A percentile compares a stretch with the other conserved stretches of the same genome.
Conservation (phyloP, 2,113 vertebrate genomes). For the Phaethon lepturus region DNA sequence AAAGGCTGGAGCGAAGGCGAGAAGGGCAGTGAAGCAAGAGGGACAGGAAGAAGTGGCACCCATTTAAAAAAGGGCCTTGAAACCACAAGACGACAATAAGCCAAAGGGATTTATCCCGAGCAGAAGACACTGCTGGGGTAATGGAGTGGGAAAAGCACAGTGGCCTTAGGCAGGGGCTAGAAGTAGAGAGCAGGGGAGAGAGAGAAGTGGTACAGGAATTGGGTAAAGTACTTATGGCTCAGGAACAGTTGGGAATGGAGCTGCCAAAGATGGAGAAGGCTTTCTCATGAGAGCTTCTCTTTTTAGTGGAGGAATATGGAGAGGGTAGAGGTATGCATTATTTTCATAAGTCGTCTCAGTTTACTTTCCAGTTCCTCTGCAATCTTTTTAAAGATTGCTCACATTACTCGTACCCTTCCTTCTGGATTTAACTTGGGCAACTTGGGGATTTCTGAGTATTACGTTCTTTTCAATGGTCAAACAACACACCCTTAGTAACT, state of each 20-base stretch:
- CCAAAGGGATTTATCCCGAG: background rate
- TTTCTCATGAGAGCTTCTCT: background rate
- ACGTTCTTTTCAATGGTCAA: background rate
- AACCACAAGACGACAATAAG: background rate
- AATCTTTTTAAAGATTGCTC: background rate
- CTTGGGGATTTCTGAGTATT: background rate
- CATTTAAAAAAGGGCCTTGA: background rate
- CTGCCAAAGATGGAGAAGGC: background rate
- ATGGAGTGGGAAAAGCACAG: background rate
- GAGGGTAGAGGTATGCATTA: background rate
- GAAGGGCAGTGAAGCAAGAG: background rate
- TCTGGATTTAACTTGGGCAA: background rate
- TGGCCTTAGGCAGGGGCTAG: background rate
- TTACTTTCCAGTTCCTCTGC: background rate
- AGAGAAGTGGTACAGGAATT: background rate
- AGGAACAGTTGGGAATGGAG: background rate
- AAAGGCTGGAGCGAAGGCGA: background rate
- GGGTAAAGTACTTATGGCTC: background rate
- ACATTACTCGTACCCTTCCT: background rate
- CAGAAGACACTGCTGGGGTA: background rate
- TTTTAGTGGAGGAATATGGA: background rate
- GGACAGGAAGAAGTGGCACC: background rate
- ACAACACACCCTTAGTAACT: background rate
- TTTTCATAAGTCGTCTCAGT: background rate
- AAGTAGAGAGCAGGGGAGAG: background rate